phyloP scores from a whole-genome alignment of 2,888 invertebrate species.

The Amiota mariae region DNA sequence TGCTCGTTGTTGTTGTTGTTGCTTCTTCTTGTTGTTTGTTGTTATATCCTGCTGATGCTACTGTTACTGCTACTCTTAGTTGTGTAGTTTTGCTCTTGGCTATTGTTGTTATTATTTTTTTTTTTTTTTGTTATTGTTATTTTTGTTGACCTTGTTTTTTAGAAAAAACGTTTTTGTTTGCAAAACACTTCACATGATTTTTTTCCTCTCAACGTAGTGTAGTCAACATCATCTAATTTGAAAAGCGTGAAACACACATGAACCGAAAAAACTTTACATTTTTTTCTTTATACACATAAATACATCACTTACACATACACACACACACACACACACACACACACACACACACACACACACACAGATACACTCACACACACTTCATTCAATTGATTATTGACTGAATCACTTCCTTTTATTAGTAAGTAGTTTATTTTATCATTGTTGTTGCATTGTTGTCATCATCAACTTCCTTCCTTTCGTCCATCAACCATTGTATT shows the following conservation, averaged over 20 bases:
- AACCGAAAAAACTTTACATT: not conserved
- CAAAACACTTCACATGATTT: not conserved
- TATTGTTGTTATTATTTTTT: not conserved
- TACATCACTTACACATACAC: not conserved
- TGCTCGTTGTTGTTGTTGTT: too few relatives aligned
- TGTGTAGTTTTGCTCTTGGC: not conserved
- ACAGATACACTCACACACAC: conserved; percentile 1
- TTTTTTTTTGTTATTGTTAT: not conserved
- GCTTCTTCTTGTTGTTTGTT: too few relatives aligned
- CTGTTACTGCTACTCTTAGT: not conserved
- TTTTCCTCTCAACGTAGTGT: not conserved
- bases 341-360: not conserved
- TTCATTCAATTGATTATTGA: not conserved
- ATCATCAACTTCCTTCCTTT: not conserved
- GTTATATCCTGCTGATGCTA: not conserved
- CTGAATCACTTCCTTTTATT: not conserved
- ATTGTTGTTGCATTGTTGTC: not conserved
- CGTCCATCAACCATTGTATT: not conserved
- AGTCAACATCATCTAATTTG: not conserved
- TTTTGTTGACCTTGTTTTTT: conserved; percentile 3
- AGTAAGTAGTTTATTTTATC: too few relatives aligned
- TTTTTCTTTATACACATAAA: not conserved
- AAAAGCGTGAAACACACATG: not conserved
- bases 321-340: conserved; percentile 1
- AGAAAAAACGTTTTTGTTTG: not conserved